Conservation (phyloP, 2,797 vertebrate genomes). For the Aplochiton taeniatus region DNA sequence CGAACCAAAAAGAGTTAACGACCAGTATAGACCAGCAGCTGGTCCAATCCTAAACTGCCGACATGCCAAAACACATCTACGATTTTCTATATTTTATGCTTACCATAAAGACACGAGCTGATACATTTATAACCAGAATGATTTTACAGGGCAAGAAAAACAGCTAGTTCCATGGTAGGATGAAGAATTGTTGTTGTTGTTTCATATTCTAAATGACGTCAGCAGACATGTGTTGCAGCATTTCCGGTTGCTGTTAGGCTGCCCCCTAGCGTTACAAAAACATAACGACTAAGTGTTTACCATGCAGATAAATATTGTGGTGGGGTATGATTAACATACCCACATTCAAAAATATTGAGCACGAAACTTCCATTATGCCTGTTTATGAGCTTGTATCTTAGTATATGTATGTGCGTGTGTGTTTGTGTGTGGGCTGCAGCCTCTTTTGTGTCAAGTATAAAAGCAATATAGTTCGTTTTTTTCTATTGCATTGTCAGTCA, state of each 20-base stretch:
- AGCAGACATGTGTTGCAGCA: background rate
- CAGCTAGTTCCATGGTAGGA: background rate
- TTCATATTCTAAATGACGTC: conserved; percentile 8
- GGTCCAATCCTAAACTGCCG: too few species aligned
- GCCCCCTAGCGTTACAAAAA: conserved; percentile 5
- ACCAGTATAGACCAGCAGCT: too few species aligned
- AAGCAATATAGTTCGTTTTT: too few species aligned
- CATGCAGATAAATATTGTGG: background rate
- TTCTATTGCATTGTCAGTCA: too few species aligned
- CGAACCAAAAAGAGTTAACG: too few species aligned
- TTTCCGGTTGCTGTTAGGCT: conserved; percentile 60
- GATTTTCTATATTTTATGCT: background rate
- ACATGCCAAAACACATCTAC: too few species aligned
- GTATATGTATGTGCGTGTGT: background rate
- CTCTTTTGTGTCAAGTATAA: too few species aligned
- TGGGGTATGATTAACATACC: too few species aligned
- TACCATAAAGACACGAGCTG: conserved; percentile 2
- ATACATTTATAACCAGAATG: background rate
- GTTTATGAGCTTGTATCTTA: background rate
- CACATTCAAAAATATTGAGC: too few species aligned
- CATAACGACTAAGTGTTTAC: background rate
- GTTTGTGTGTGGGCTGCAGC: background rate
- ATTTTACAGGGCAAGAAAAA: background rate
- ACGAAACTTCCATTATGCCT: background rate
- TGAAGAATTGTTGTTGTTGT: conserved; percentile 18